Evolutionary conservation across 2,888 invertebrate genomes (phyloP).

Genomic region (Brachypalpus laphriformis): DNA sequence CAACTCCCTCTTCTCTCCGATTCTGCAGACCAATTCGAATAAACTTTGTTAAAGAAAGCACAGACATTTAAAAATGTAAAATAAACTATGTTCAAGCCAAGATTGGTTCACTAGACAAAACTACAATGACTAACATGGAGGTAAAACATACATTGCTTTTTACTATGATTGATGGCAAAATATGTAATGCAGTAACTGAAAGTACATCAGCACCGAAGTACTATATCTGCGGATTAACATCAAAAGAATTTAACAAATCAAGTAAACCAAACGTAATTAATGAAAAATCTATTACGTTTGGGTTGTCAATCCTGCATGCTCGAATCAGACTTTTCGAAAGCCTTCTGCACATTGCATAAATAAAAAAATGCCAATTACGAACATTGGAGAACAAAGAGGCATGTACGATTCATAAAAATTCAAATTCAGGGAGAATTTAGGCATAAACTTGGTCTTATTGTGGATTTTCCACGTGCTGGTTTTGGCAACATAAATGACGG

Average conservation of each 20-base stretch:
- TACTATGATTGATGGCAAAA: slow-evolving; percentile 6
- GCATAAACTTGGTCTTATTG: slow-evolving; percentile 76
- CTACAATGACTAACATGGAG: not conserved
- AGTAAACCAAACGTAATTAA: not conserved
- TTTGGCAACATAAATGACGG: too few species aligned
- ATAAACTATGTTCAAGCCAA: not conserved
- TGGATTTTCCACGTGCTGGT: slow-evolving; percentile 77
- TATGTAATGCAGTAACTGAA: slow-evolving; percentile 6
- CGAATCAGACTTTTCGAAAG: slow-evolving; percentile 77
- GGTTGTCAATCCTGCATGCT: slow-evolving; percentile 30
- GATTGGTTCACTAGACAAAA: slow-evolving; percentile 3
- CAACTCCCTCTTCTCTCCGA: too few species aligned
- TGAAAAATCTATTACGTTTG: slow-evolving; percentile 31
- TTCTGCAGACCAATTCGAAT: too few species aligned
- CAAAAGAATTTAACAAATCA: slow-evolving; percentile 52
- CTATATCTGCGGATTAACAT: slow-evolving; percentile 47
- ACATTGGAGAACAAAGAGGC: slow-evolving; percentile 6
- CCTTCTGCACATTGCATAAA: slow-evolving; percentile 77
- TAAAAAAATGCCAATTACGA: slow-evolving; percentile 76
- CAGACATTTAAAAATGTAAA: slow-evolving; percentile 3
- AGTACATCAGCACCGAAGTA: slow-evolving; percentile 4
- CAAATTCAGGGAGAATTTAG: slow-evolving; percentile 44
- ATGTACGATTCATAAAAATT: slow-evolving; percentile 12
- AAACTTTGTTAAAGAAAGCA: too few species aligned
- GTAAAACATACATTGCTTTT: not conserved